Evolutionary conservation across 2,113 vertebrate genomes (phyloP), one percentile per base, ranked within the genome.

Genomic region (Zosterops pallidus): DNA sequence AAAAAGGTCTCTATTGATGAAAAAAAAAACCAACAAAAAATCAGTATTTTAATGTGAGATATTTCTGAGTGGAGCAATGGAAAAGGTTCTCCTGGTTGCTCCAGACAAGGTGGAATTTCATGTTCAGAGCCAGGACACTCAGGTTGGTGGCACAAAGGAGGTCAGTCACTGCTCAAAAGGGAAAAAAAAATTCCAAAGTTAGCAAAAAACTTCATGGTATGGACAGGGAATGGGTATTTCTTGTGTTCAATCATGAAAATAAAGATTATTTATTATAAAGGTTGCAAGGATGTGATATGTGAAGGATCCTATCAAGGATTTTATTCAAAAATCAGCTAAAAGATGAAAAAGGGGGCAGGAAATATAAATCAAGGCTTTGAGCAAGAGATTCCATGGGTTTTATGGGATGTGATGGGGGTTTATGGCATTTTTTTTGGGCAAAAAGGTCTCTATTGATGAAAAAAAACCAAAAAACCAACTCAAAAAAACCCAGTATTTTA

Each of bases 61-160:
- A 35, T 39, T 63, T 62, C 23, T 21, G 55, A 60, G 21, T 15
- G 41, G 71, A 39, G 37, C 37, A 35, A n/a, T n/a, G n/a, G n/a
- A n/a, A n/a, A n/a, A n/a, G n/a, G n/a, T n/a, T n/a, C n/a, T n/a
- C n/a, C 0, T 8, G 12, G 23, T 69, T 60, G 5, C 64, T 7
- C 98, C 98, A 98, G 1, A 62, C 88, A 20, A 98, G 95, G 19
- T 94, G 12, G 75, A 83, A 98, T 29, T 57, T 16, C 78, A 92
- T 72, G 46, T 95, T 88, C 78, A 86, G 4, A 26, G 82, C 92
- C 63, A 14, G 3, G 13, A 97, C 2, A 0, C 41, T 49, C 50
- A 98, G 2, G 15, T 98, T 97, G 72, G 85, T 64, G 11, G 97
- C 95, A 67, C 94, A 80, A 75, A 97, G 92, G 4, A 68, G 53